Base-by-base conservation (phyloP, 1,140 invertebrate genomes). In the Pseudomyrmex pallidus region DNA sequence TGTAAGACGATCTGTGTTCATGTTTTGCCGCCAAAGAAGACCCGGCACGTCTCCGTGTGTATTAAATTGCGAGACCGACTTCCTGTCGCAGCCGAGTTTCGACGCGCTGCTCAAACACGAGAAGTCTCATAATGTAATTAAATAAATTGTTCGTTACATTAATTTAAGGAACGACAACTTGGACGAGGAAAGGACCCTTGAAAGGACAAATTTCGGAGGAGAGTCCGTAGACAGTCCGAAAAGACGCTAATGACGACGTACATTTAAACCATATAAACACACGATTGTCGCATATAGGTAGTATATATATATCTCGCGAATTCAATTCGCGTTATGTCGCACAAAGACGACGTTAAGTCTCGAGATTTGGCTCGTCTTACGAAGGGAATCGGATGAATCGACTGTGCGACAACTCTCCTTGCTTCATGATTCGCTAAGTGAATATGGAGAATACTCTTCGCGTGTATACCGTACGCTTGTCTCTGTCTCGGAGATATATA, bases 31-130 rank as follows among this genome's bases (percentile, higher is more conserved):
- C 5, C 35, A 35, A 35, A 35, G 4, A 35, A 35, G 5, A 35
- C 5, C 35, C 35, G 5, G 35, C 4, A 35, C 35, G 35, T 35
- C 7, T 35, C 5, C 5, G 35, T 35, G 35, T 35, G n/a, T 35
- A 7, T 0, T 7, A 35, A 35, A 35, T 85, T 63, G 70, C 70
- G n/a, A 82, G 61, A 83, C 82, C 82, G 88, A 86, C 64, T 88
- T 68, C 12, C 61, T n/a, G 54, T 88, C 84, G 85, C 59, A 70
- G 50, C n/a, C n/a, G 17, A 56, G 12, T 63, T n/a, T n/a, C n/a
- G n/a, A n/a, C n/a, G n/a, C 17, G 22, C 13, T 8, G 72, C 20
- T 35, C 35, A 5, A 56, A 67, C 17, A 17, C 50, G 22, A 56
- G 74, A 56, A 1, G n/a, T 7, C 25, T 56, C 44, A 13, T 44